Base-by-base conservation (phyloP, 2,888 invertebrate genomes). In the Belgica antarctica region DNA sequence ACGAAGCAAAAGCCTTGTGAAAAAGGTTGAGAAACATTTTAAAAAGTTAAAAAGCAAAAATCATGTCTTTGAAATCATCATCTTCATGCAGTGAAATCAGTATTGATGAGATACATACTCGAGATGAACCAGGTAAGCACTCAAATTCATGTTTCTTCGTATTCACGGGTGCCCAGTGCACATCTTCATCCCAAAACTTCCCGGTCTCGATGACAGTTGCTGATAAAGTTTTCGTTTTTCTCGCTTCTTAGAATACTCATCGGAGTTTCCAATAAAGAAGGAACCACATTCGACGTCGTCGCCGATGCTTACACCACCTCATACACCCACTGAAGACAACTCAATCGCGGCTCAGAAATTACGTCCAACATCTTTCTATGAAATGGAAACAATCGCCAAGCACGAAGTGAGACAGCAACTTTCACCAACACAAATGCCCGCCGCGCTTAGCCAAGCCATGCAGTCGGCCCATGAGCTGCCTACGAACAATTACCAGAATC, bases 251-350 rank as follows among this genome's bases (percentile, higher is more conserved):
- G 86, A 83, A 77, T 86, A 84, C 76, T 83, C 83, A 46, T 82
- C 84, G 73, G 85, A 85, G 75, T 84, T 85, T 73, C 83, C 83
- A 27, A 82, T 85, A 71, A 86, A 86, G 76, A 81, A 84, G 71
- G 86, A 86, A 77, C 80, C 82, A 31, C 84, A 85, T 73, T 83
- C 84, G 71, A 79, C 79, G 65, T 74, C 79, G 47, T 81, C 81
- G 66, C 85, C 86, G 71, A 82, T 89, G 74, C 82, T 89, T 73
- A 89, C 89, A 73, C 89, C 89, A 52, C 89, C 89, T 12, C 87
- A 86, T 74, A 89, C 89, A 74, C 89, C 89, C 76, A 88, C 89
- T 68, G 88, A 84, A 74, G 79, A 79, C 72, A 71, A 52, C 28
- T 62, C 46, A 52, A 25, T n/a, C 1, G 12, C 59, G 8, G 7